phyloP scores from a whole-genome alignment of 2,888 invertebrate genomes.

The Drosophila eohydei region DNA sequence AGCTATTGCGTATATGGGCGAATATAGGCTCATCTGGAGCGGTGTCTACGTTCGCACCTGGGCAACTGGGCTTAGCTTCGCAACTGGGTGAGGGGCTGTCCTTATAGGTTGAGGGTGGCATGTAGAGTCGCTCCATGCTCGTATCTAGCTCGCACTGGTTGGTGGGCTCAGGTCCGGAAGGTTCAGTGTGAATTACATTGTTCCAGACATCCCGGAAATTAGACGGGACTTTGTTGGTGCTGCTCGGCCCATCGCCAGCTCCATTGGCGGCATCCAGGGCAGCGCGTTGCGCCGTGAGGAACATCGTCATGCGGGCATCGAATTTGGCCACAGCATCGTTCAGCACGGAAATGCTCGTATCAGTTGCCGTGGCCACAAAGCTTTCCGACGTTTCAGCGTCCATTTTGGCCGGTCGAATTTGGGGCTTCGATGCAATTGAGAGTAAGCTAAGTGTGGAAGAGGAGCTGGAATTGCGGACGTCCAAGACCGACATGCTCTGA shows the following conservation, averaged over 20 bases:
- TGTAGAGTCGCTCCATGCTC: background rate
- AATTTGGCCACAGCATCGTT: background rate
- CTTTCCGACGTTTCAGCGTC: background rate
- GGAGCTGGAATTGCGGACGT: background rate
- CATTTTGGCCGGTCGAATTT: background rate
- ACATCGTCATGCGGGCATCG: background rate
- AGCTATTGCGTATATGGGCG: background rate
- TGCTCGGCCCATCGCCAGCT: background rate
- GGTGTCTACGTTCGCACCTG: background rate
- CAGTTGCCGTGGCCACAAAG: background rate
- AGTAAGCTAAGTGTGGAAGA: background rate
- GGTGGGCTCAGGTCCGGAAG: too few relatives aligned
- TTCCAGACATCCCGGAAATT: constrained; percentile 3
- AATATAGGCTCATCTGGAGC: background rate
- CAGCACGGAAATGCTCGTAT: background rate
- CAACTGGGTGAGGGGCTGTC: background rate
- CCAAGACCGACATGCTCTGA: background rate
- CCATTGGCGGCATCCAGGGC: background rate
- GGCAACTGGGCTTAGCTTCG: background rate
- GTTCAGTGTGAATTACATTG: too few relatives aligned
- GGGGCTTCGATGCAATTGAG: background rate
- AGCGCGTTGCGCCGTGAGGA: background rate
- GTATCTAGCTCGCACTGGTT: rapidly evolving
- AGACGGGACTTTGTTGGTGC: background rate
- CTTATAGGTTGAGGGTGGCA: background rate